A percentile compares a stretch with the other conserved stretches of the same genome.
phyloP scores from a whole-genome alignment of 1,140 invertebrate species.

The Megalonaias nervosa region DNA sequence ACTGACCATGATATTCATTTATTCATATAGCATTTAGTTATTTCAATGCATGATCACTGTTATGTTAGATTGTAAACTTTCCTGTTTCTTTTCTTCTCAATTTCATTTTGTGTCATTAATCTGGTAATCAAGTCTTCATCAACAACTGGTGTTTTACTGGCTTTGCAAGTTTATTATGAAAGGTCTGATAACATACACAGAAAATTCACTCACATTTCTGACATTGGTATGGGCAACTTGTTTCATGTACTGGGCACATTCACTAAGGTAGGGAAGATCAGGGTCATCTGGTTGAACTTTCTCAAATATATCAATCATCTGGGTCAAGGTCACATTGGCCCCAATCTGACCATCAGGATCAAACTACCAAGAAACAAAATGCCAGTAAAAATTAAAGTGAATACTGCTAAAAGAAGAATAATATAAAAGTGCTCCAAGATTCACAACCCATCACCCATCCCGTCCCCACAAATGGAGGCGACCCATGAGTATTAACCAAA shows the following conservation, averaged over 20 bases:
- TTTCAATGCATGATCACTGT: too few species aligned
- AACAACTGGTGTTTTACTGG: neutral
- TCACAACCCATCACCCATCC: too few species aligned
- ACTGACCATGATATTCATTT: too few species aligned
- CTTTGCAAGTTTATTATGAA: too few species aligned
- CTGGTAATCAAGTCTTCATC: neutral
- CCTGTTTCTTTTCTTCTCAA: neutral
- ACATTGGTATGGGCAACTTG: constrained; percentile 34
- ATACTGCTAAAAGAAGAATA: too few species aligned
- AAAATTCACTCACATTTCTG: constrained; percentile 42
- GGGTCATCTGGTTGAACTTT: constrained; percentile 15
- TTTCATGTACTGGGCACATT: constrained; percentile 25
- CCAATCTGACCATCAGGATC: constrained; percentile 44
- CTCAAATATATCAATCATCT: constrained; percentile 42
- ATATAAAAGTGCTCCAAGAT: too few species aligned
- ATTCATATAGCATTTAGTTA: too few species aligned
- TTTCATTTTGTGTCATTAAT: neutral
- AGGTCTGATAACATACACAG: neutral
- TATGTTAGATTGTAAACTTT: neutral
- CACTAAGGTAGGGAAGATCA: constrained; percentile 26
- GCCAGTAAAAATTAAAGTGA: too few species aligned
- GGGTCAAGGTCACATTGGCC: constrained; percentile 48
- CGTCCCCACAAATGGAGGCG: too few species aligned
- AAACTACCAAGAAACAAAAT: constrained; percentile 24
- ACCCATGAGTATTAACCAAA: too few species aligned